Conservation (phyloP, 1,140 invertebrate species). For the Centruroides sculpturatus region DNA sequence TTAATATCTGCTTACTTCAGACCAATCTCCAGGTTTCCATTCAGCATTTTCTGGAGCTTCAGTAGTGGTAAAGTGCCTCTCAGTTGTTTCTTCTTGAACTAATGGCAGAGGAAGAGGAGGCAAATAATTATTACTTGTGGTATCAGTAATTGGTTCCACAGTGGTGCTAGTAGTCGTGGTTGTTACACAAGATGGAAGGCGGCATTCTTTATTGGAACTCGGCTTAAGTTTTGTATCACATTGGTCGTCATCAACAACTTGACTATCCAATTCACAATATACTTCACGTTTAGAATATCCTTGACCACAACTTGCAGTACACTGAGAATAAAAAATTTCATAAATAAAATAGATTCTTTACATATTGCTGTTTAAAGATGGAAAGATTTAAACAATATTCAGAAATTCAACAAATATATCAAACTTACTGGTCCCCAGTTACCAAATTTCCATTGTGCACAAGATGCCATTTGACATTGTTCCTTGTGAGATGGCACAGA, state of each 20-base stretch:
- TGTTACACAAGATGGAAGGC: background rate
- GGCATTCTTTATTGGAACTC: background rate
- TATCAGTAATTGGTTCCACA: too few relatives aligned
- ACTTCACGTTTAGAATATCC: slow-evolving; percentile 6
- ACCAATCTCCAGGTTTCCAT: too few relatives aligned
- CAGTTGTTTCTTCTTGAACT: background rate
- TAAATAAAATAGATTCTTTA: background rate
- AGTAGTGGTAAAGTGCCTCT: too few relatives aligned
- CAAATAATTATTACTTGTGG: too few relatives aligned
- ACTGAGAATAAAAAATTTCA: slow-evolving; percentile 8
- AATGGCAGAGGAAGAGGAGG: background rate
- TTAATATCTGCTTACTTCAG: too few relatives aligned
- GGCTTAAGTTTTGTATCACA: slow-evolving; percentile 4
- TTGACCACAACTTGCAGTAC: slow-evolving; percentile 12
- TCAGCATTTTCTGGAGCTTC: too few relatives aligned
- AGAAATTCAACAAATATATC: background rate
- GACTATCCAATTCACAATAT: background rate
- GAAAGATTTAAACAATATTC: background rate
- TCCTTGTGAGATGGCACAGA: slow-evolving; percentile 23
- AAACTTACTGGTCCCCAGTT: slow-evolving; percentile 40
- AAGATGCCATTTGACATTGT: slow-evolving; percentile 34
- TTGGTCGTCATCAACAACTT: slow-evolving; percentile 2
- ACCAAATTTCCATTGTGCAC: slow-evolving; percentile 44
- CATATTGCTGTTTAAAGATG: too few relatives aligned
- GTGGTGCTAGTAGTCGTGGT: too few relatives aligned